Base-by-base conservation (phyloP, 2,113 vertebrate species). In the Onychorhynchus coronatus region DNA sequence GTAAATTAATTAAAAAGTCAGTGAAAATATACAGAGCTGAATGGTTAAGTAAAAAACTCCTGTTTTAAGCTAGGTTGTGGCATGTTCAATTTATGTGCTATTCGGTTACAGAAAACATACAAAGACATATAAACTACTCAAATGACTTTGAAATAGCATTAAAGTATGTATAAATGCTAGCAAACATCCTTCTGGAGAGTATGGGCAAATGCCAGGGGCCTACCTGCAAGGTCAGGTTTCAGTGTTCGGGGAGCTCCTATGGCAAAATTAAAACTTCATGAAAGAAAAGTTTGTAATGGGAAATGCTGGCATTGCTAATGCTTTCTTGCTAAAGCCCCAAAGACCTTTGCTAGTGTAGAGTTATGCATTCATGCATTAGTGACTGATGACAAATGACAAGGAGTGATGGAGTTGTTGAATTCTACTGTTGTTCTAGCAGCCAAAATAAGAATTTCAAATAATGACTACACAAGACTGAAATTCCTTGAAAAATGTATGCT, bases 211-310 rank as follows among this genome's bases (percentile, higher is more conserved):
- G 41, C 62, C 52, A 93, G 70, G 67, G 76, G 47, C 88, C 92
- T 95, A 92, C 52, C 58, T 94, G 49, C 83, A 79, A 88, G 93
- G 58, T 97, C 87, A 89, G 71, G 88, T 96, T 97, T 97, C 94
- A 91, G 65, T 58, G 65, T 76, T 80, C 81, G 76, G 62, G 71
- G 46, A 96, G 90, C 91, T 89, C 70, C 59, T 84, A n/a, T n/a
- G 9, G 3, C 93, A 87, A 94, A 97, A 96, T 95, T 95, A 93
- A 97, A 97, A 97, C 91, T 76, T 95, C 81, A 80, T 92, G 90
- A 95, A 96, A 97, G 92, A 97, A 63, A 97, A 94, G 95, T 61
- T 92, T 95, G 94, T 96, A 95, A 95, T 93, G 73, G 70, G 82
- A 97, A 97, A 92, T 92, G 63, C 76, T 93, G 95, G 89, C 94